Conservation (phyloP, 2,113 vertebrate species). For the Planiliza haematocheilus region DNA sequence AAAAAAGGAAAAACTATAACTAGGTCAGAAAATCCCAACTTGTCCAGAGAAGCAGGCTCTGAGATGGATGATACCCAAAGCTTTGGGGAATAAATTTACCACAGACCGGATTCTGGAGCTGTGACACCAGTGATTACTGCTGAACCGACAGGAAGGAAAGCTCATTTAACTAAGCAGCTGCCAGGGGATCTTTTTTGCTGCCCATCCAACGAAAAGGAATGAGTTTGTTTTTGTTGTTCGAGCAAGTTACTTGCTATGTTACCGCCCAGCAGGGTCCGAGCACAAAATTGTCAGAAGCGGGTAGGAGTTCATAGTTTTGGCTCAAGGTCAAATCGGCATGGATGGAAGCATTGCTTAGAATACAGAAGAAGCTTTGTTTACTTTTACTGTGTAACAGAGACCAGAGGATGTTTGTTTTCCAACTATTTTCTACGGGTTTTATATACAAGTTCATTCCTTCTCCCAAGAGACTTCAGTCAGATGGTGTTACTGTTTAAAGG, state of each 20-base stretch:
- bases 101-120: slow-evolving; percentile 42
- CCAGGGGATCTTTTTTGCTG: slow-evolving; percentile 31
- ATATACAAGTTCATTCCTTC: slow-evolving; percentile 23
- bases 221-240: background rate
- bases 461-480: slow-evolving; percentile 36
- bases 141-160: slow-evolving; percentile 45
- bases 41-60: slow-evolving; percentile 33
- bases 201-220: slow-evolving; percentile 21
- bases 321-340: slow-evolving; percentile 54
- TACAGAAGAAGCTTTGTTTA: slow-evolving; percentile 21
- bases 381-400: slow-evolving; percentile 36
- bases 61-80: slow-evolving; percentile 61
- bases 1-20: slow-evolving; percentile 31
- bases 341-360: slow-evolving; percentile 24
- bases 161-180: slow-evolving; percentile 61
- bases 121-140: slow-evolving; percentile 51
- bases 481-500: slow-evolving; percentile 41
- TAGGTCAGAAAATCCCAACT: slow-evolving; percentile 49
- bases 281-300: slow-evolving; percentile 38
- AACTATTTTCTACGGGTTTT: slow-evolving; percentile 25
- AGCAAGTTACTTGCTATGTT: slow-evolving; percentile 14
- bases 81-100: slow-evolving; percentile 55
- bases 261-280: slow-evolving; percentile 41
- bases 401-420: slow-evolving; percentile 41
- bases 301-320: slow-evolving; percentile 41